Conservation (phyloP, 2,797 vertebrate genomes). For the Hephaestus fuliginosus region DNA sequence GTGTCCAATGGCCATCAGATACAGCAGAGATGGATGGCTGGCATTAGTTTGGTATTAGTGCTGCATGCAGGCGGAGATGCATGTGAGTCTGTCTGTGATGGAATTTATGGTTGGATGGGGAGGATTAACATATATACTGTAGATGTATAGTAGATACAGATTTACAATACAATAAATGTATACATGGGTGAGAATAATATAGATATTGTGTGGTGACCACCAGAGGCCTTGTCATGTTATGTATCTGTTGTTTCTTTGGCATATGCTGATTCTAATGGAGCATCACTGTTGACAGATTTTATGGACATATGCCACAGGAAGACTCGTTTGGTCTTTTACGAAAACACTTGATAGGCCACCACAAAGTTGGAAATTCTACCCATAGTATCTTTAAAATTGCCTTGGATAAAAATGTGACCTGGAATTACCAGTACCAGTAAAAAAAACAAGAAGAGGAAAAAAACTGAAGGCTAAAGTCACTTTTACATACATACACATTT, state of each 20-base stretch:
- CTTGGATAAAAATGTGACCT: neutral
- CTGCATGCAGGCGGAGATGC: constrained; percentile 12
- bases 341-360: neutral
- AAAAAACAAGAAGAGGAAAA: too few species aligned
- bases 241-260: neutral
- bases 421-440: neutral
- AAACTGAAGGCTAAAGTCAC: too few species aligned
- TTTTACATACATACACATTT: neutral
- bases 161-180: neutral
- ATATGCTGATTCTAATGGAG: neutral
- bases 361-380: neutral
- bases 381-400: neutral
- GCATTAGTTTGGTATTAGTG: constrained; percentile 42
- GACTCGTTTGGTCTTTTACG: neutral
- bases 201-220: neutral
- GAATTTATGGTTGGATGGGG: constrained; percentile 16
- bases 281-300: neutral
- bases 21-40: constrained; percentile 49
- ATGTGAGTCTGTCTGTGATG: constrained; percentile 24
- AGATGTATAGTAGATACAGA: neutral
- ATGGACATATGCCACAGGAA: neutral
- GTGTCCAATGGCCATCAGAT: constrained; percentile 29
- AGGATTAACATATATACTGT: neutral
- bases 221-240: neutral
- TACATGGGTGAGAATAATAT: neutral